Base-by-base conservation (phyloP, 2,113 vertebrate species). In the Chloebia gouldiae region DNA sequence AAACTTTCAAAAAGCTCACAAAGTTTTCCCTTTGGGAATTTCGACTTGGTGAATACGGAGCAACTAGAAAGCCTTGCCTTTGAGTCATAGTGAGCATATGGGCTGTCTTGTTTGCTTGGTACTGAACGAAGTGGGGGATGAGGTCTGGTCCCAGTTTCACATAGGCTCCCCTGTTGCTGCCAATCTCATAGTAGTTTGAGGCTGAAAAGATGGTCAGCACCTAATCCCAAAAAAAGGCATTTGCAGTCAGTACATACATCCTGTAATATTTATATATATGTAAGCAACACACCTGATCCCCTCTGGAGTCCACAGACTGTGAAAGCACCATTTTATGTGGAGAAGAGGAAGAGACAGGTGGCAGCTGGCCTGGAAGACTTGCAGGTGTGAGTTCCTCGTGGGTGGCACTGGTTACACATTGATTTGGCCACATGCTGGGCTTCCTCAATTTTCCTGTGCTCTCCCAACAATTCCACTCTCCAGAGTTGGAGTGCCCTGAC, bases 171-270 rank as follows among this genome's bases (percentile, higher is more conserved):
- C 99, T 98, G 96, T 99, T 99, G 79, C 99, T 99, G 97, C 99
- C 99, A 77, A 98, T 97, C 86, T 99, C 98, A 0, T 99, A 99
- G 96, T 99, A 99, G 97, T 99, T 99, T 12, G 99, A 99, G n/a
- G 99, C 99, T 57, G 99, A 99, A 97, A 99, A 99, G 93, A 99
- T 98, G 31, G 99, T 99, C 95, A 99, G 95, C 57, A 99, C 99
- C 99, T 99, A 96, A 60, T 76, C 9, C 17, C 73, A 93, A 75
- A n/a, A 35, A 95, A 13, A 73, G 35, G 13, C 24, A 40, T 42
- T 94, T 50, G 57, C 33, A 13, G 49, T 76, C 44, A 53, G 14
- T 15, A 51, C 45, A 10, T 44, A 47, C 15, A 83, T 37, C 27
- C 42, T 70, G 9, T 66, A 8, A 21, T 16, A 9, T 5, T 35